phyloP scores from a whole-genome alignment of 2,888 invertebrate species.

The Agrochola circellaris region DNA sequence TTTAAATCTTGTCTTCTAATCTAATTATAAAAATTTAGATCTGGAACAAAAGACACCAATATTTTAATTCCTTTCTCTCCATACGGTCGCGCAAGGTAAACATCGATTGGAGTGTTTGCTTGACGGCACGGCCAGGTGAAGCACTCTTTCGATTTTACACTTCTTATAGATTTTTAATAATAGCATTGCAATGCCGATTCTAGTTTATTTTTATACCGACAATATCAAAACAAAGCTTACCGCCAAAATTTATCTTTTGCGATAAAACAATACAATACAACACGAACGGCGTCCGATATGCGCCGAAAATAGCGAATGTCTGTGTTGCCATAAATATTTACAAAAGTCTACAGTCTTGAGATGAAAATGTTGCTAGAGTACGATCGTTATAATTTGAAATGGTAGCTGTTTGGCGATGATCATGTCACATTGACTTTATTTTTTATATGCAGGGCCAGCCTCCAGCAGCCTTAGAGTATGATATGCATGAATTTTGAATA shows the following conservation, averaged over 20 bases:
- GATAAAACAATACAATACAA: constrained; percentile 54
- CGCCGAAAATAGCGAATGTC: constrained; percentile 56
- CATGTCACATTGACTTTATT: background rate
- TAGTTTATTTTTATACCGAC: constrained; percentile 46
- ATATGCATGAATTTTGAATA: no score
- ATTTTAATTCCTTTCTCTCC: constrained; percentile 71
- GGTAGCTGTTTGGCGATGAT: constrained; percentile 27
- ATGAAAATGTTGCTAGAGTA: constrained; percentile 16
- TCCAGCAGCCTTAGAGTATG: no score
- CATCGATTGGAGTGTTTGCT: constrained; percentile 79
- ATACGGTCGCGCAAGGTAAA: constrained; percentile 70
- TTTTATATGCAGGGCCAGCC: background rate
- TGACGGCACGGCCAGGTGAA: constrained; percentile 58
- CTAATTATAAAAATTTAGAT: constrained; percentile 73
- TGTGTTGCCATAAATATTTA: constrained; percentile 62
- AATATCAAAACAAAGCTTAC: constrained; percentile 66
- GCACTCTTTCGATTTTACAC: constrained; percentile 21
- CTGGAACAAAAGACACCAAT: constrained; percentile 82
- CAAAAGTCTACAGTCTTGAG: background rate
- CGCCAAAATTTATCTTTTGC: constrained; percentile 67
- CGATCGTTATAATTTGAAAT: background rate
- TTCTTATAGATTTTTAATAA: constrained; percentile 28
- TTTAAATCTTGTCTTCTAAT: constrained; percentile 78
- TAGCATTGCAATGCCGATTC: constrained; percentile 11
- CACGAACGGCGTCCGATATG: constrained; percentile 52